Evolutionary conservation across 2,113 vertebrate species (phyloP), one percentile per base, ranked within the genome.

Genomic region (Myotis brandtii): DNA sequence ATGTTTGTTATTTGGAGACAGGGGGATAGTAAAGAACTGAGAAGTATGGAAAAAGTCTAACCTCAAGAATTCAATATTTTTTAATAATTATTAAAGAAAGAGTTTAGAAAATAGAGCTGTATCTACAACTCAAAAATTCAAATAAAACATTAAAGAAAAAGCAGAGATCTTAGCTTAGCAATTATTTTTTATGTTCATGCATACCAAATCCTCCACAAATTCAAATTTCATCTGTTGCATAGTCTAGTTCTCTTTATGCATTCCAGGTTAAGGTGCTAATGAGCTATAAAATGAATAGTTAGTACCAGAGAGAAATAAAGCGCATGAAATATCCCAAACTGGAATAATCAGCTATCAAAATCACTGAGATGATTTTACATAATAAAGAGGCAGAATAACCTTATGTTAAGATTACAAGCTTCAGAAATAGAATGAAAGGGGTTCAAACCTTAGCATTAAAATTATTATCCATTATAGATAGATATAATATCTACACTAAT

Each of bases 181-280:
- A 79, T 89, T 27, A 77, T 9, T 66, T 91, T 85, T 88, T 43
- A 34, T 77, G 7, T 86, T 67, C 13, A 93, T 89, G 77, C 25
- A 85, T 85, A 70, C 17, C 21, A 40, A 69, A 27, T 87, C 12
- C 25, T 86, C 30, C 40, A 48, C 18, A 52, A 75, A 48, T 75
- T 50, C 67, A 86, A 94, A 93, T 34, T 80, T 40, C 14, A 32
- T 81, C 50, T 76, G 5, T 67, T 40, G 23, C 7, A 46, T 75
- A 93, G 62, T n/a, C 6, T 54, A 77, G 32, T 67, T 77, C 2
- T n/a, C n/a, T 73, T 66, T 77, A 17, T 86, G 69, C n/a, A 83
- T 67, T 92, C 92, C n/a, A 95, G 50, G 3, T 59, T 86, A 62
- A 92, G 5, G 5, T 92, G n/a, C 13, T 95, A 95, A 93, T 37